Base-by-base conservation (phyloP, 2,113 vertebrate genomes). In the Anoura caudifer region DNA sequence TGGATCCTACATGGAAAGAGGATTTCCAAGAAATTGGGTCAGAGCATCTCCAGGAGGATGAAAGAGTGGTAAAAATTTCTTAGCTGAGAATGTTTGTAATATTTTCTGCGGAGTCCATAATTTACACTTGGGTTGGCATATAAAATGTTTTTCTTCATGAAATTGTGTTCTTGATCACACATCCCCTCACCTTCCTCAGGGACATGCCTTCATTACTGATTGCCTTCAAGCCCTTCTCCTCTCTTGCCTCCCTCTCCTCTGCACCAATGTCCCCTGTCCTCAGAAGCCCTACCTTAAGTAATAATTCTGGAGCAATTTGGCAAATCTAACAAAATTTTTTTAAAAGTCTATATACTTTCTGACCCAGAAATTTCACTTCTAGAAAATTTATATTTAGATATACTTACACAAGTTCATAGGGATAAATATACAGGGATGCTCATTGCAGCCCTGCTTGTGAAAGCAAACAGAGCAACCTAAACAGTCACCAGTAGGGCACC, bases 351-450 rank as follows among this genome's bases (percentile, higher is more conserved):
- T 43, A 65, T 22, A 2, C 14, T 36, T 90, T 91, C 69, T 93
- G 91, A 95, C 79, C 87, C 84, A 95, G 63, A 96, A 89, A 83
- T 91, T 93, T 88, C 50, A 45, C 76, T 88, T 85, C 81, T 67
- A 81, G 59, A 90, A 92, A 95, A 88, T 87, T 10, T 70, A 43
- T 90, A 96, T 93, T 95, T 93, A 89, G 97, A 33, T 65, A 56
- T 2, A 69, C 17, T 59, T 83, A 24, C 36, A 65, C 80, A 88
- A 10, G 52, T 93, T 91, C 47, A 17, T 14, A 67, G 50, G 47
- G 77, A 43, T n/a, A 72, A 70, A 92, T 7, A 45, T 7, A 85
- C 19, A 61, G n/a, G n/a, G 70, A 36, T 67, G 59, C 22, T 72
- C 56, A 19, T 15, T 54, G 56, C 7, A 75, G 28, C 19, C 2